Percentiles rank a stretch among this genome's conserved stretches.
These are phyloP conservation scores for Eucidaris tribuloides DNA, from an alignment of 35 echinoderm and acorn worm species.

Conservation along the genomic window DNA sequence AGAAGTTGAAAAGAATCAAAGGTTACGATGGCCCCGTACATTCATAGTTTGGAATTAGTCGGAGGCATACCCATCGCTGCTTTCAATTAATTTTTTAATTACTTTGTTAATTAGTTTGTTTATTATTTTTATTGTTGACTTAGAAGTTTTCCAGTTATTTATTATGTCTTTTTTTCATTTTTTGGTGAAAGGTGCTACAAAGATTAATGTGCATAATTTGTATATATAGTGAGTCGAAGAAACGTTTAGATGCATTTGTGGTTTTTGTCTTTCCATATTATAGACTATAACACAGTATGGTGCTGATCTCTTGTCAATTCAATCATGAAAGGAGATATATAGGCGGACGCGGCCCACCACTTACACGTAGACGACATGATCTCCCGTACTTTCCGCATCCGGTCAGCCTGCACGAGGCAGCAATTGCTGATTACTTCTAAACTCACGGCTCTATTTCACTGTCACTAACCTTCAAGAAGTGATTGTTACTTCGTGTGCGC, in stretches of 20 bases:
- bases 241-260: neutral
- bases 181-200: too few species aligned
- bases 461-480: neutral
- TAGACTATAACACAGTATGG: constrained; percentile 31
- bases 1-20: too few species aligned
- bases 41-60: too few species aligned
- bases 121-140: too few species aligned
- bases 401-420: constrained; percentile 89
- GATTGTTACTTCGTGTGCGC: constrained; percentile 22
- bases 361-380: constrained; percentile 82
- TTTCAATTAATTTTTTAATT: too few species aligned
- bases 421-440: constrained; percentile 46
- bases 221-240: too few species aligned
- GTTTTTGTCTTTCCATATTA: constrained; percentile 2
- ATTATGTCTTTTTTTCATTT: too few species aligned
- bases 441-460: constrained; percentile 13
- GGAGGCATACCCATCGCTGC: too few species aligned
- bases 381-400: constrained; percentile 78
- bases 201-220: too few species aligned
- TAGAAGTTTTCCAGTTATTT: too few species aligned
- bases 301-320: constrained; percentile 76
- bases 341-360: constrained; percentile 49
- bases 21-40: too few species aligned
- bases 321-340: constrained; percentile 65
- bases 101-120: too few species aligned